These are phyloP conservation scores for Indri indri DNA, from an alignment of 2,113 vertebrate genomes.

Conservation along the genomic window DNA sequence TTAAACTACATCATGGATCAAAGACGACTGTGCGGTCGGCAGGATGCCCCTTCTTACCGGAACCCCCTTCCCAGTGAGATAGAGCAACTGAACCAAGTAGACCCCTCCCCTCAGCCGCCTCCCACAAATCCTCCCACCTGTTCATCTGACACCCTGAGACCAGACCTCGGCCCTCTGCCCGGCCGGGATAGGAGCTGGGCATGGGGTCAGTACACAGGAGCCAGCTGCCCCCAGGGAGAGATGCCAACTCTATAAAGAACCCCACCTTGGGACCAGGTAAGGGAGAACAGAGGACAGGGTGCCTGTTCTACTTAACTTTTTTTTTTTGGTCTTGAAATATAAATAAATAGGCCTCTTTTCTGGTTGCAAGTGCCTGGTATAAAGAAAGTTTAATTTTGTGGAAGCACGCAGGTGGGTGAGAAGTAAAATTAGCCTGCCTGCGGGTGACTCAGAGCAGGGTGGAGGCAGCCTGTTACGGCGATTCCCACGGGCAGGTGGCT, in stretches of 20 bases:
- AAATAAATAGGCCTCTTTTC: background rate
- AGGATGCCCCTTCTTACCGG: background rate
- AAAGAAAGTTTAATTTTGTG: background rate
- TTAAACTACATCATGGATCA: background rate
- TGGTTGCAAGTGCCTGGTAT: fast-evolving
- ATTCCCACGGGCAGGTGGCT: background rate
- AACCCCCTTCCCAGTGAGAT: background rate
- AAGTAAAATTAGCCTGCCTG: background rate
- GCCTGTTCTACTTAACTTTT: no score
- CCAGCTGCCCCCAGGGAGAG: background rate
- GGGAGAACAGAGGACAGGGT: no score
- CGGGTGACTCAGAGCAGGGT: background rate
- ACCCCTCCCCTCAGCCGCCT: background rate
- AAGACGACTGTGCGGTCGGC: fast-evolving
- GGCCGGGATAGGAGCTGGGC: background rate
- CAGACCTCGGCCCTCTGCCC: background rate
- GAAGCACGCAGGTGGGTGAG: background rate
- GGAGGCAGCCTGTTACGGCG: fast-evolving
- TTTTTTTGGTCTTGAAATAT: background rate
- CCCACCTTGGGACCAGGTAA: background rate
- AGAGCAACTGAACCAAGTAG: background rate
- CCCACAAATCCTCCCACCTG: no score
- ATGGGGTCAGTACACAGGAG: background rate
- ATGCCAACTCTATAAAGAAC: background rate
- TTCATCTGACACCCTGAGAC: background rate